These are phyloP conservation scores for Bombus polaris DNA, from an alignment of 1,140 invertebrate species.

Conservation along the genomic window DNA sequence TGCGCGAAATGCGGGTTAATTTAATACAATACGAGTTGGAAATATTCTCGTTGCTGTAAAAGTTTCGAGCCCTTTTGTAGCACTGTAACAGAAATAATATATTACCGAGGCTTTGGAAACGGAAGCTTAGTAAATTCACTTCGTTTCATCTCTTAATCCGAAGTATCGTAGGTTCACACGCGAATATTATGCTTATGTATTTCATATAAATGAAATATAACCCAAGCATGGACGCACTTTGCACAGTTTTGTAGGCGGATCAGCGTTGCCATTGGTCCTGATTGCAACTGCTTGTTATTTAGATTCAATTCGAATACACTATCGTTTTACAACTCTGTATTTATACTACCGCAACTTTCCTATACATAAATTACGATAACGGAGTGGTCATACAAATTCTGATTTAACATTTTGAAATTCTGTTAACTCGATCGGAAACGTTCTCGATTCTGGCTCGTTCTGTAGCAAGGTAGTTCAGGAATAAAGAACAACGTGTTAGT, in stretches of 20 bases:
- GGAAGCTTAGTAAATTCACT: not conserved
- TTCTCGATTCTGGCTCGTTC: too few species aligned
- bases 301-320: not conserved
- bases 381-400: not conserved
- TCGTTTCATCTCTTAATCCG: not conserved
- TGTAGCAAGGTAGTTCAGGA: not conserved
- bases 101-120: not conserved
- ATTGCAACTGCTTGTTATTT: not conserved
- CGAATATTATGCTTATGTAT: not conserved
- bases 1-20: not conserved
- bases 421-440: not conserved
- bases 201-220: not conserved
- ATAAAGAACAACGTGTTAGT: slow-evolving; percentile 12
- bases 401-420: not conserved
- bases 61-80: not conserved
- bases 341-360: too few species aligned
- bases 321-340: not conserved
- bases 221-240: not conserved
- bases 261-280: not conserved
- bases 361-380: not conserved
- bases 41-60: not conserved
- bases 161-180: not conserved
- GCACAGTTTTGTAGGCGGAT: not conserved
- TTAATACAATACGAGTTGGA: not conserved
- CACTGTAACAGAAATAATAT: not conserved